Evolutionary conservation across 2,888 invertebrate species (phyloP).

Genomic region (Hartigia nigra): DNA sequence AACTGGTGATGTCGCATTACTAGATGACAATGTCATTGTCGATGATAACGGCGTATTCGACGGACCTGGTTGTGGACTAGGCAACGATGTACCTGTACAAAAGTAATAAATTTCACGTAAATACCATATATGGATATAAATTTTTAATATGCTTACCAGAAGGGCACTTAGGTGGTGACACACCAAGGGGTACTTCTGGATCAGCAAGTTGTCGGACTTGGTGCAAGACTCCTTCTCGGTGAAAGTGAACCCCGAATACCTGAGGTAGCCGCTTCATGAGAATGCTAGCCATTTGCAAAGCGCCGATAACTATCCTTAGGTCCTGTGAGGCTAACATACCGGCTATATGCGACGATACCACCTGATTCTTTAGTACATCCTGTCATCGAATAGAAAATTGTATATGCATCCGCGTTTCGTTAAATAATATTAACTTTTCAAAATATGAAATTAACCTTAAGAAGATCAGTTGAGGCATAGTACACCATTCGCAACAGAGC

Average conservation of each 20-base stretch:
- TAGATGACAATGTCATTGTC: conserved; percentile 59
- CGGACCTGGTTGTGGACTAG: conserved; percentile 65
- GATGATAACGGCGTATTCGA: conserved; percentile 61
- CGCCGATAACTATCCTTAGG: conserved; percentile 95
- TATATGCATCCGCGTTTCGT: conserved; percentile 1
- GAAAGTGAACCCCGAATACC: conserved; percentile 94
- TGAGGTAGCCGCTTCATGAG: conserved; percentile 96
- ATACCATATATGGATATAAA: background rate
- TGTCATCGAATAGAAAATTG: conserved; percentile 29
- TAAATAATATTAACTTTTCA: conserved; percentile 1
- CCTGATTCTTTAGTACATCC: conserved; percentile 75
- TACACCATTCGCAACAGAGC: conserved; percentile 96
- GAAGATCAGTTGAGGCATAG: conserved; percentile 88
- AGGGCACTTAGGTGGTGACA: conserved; percentile 66
- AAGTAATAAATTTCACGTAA: background rate
- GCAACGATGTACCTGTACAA: conserved; percentile 58
- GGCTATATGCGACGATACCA: conserved; percentile 96
- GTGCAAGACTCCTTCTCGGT: conserved; percentile 97
- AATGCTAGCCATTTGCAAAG: conserved; percentile 96
- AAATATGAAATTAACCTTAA: conserved; percentile 70
- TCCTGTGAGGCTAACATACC: conserved; percentile 99
- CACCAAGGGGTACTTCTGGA: conserved; percentile 71
- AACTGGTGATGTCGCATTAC: conserved; percentile 61
- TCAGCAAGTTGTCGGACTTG: conserved; percentile 82
- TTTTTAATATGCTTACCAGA: conserved; percentile 47